These are phyloP conservation scores for Rhea americana DNA, from an alignment of 2,113 vertebrate genomes.

Conservation along the genomic window DNA sequence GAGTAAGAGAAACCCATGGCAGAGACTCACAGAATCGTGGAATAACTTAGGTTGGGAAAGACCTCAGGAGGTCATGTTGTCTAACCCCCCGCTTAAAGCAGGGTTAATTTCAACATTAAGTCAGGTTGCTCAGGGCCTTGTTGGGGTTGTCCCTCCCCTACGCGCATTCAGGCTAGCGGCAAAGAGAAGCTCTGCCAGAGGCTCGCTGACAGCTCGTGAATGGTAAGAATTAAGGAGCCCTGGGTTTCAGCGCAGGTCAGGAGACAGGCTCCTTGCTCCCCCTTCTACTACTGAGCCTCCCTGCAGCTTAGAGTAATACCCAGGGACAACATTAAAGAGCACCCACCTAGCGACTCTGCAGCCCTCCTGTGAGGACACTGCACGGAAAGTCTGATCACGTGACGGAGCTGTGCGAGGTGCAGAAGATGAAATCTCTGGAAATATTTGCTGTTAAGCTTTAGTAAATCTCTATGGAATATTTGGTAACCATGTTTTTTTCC, in stretches of 20 bases:
- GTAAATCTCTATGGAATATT: constrained; percentile 58
- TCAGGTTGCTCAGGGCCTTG: neutral
- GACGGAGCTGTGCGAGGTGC: constrained; percentile 12
- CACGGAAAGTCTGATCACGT: constrained; percentile 51
- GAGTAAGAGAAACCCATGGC: neutral
- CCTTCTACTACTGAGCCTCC: fast-evolving
- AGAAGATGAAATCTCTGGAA: constrained; percentile 65
- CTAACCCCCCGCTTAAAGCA: neutral
- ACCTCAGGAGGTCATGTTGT: neutral
- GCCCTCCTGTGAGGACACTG: neutral
- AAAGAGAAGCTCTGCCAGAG: neutral
- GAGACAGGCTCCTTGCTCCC: neutral
- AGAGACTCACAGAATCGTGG: neutral
- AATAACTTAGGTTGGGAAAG: neutral
- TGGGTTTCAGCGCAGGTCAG: neutral
- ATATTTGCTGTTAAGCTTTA: constrained; percentile 57
- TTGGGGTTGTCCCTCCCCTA: neutral
- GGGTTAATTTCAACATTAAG: neutral
- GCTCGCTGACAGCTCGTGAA: neutral
- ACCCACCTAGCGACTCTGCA: constrained; percentile 21
- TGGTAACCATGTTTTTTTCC: constrained; percentile 41
- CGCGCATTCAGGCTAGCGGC: neutral
- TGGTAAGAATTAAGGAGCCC: neutral
- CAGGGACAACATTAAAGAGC: neutral
- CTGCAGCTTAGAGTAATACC: neutral